These are phyloP conservation scores for Octonoba sinensis DNA, from an alignment of 2,888 invertebrate genomes.

Conservation along the genomic window DNA sequence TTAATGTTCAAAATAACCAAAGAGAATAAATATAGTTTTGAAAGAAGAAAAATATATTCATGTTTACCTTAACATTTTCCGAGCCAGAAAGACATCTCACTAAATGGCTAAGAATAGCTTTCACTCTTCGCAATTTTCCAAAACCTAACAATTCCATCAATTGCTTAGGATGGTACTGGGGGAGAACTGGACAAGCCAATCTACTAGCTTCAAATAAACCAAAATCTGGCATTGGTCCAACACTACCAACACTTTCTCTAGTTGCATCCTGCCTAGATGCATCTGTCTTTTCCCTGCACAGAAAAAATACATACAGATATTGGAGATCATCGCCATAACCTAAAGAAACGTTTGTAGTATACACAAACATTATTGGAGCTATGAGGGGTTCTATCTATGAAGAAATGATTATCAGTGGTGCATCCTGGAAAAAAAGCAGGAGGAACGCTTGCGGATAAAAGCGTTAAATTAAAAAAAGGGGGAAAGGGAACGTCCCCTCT, in stretches of 20 bases:
- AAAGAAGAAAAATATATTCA: no score
- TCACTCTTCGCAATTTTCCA: slow-evolving; percentile 97
- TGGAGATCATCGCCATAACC: no score
- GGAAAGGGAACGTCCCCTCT: no score
- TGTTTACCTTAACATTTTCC: slow-evolving; percentile 62
- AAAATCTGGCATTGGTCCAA: slow-evolving; percentile 81
- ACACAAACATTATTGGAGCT: not conserved
- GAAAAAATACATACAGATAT: not conserved
- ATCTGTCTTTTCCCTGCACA: not conserved
- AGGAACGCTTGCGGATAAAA: no score
- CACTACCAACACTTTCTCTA: slow-evolving; percentile 57
- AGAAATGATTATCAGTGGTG: no score
- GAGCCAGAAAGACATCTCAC: slow-evolving; percentile 79
- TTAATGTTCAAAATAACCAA: no score
- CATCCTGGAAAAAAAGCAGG: no score
- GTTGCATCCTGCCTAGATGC: not conserved
- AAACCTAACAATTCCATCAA: slow-evolving; percentile 98
- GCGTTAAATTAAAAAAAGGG: no score
- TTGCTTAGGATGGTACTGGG: slow-evolving; percentile 99
- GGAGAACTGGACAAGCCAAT: slow-evolving; percentile 96
- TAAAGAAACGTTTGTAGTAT: not conserved
- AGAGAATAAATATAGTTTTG: no score
- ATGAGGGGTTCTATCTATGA: no score
- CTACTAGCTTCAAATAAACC: slow-evolving; percentile 97
- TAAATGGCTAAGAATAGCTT: slow-evolving; percentile 96